Percentiles rank a stretch among this genome's conserved stretches.
phyloP scores from a whole-genome alignment of 2,113 vertebrate genomes.

The Microtus montanus region DNA sequence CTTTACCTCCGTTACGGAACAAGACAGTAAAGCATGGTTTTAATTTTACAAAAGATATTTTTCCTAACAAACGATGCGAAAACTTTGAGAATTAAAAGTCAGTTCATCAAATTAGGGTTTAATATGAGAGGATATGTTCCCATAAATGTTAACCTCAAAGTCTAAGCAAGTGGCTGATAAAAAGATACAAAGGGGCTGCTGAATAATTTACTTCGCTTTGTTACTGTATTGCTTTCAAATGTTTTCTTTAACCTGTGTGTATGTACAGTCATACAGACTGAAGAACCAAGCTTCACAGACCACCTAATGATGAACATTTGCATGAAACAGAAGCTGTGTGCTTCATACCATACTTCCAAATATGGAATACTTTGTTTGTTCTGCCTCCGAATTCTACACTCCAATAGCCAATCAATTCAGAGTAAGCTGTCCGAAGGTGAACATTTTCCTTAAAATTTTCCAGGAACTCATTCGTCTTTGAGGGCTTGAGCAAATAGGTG shows the following conservation, averaged over 20 bases:
- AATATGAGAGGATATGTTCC: background rate
- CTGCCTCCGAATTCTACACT: constrained; percentile 91
- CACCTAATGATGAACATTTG: background rate
- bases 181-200: background rate
- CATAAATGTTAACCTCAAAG: background rate
- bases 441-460: constrained; percentile 88
- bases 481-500: constrained; percentile 90
- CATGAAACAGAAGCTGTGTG: background rate
- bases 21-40: background rate
- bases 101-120: background rate
- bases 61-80: constrained; percentile 25
- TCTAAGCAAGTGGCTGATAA: background rate
- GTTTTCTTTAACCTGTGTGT: background rate
- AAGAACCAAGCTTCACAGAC: background rate
- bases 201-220: background rate
- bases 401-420: constrained; percentile 94
- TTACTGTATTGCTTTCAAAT: background rate
- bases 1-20: background rate
- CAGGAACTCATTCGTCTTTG: constrained; percentile 90
- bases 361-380: constrained; percentile 92
- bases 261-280: background rate
- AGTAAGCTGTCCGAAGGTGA: constrained; percentile 91
- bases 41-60: background rate
- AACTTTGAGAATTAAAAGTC: constrained; percentile 3
- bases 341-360: constrained; percentile 94